Conservation (phyloP, 2,888 invertebrate species). For the Nemoura dubitans region DNA sequence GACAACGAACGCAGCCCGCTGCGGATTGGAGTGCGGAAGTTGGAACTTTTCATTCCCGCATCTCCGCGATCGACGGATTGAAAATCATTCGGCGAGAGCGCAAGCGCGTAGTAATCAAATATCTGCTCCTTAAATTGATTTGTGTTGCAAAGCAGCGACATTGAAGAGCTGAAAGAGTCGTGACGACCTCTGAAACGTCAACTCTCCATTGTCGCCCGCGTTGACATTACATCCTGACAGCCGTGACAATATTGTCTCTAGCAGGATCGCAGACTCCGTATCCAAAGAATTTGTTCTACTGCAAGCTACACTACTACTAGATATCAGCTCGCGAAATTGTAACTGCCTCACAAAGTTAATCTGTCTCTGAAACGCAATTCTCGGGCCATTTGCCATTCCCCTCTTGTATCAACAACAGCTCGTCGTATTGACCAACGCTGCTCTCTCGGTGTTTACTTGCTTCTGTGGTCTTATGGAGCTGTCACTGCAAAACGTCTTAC, state of each 20-base stretch:
- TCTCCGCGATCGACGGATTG: not conserved
- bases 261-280: not conserved
- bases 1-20: not conserved
- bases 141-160: not conserved
- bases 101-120: not conserved
- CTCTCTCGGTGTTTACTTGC: not conserved
- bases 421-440: slow-evolving; percentile 15
- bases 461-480: slow-evolving; percentile 16
- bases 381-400: slow-evolving; percentile 28
- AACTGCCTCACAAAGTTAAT: slow-evolving; percentile 3
- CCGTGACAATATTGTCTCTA: slow-evolving; percentile 26
- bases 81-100: not conserved
- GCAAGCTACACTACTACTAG: slow-evolving; percentile 2
- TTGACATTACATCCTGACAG: slow-evolving; percentile 34
- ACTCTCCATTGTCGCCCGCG: not conserved
- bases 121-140: not conserved
- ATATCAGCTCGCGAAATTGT: not conserved
- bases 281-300: slow-evolving; percentile 1
- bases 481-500: not conserved
- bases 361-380: slow-evolving; percentile 25
- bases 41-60: not conserved
- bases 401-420: slow-evolving; percentile 26
- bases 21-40: not conserved
- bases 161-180: not conserved
- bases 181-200: not conserved